Evolutionary conservation across 2,113 vertebrate genomes (phyloP), one percentile per base, ranked within the genome.

Genomic region (Amblyornis subalaris): DNA sequence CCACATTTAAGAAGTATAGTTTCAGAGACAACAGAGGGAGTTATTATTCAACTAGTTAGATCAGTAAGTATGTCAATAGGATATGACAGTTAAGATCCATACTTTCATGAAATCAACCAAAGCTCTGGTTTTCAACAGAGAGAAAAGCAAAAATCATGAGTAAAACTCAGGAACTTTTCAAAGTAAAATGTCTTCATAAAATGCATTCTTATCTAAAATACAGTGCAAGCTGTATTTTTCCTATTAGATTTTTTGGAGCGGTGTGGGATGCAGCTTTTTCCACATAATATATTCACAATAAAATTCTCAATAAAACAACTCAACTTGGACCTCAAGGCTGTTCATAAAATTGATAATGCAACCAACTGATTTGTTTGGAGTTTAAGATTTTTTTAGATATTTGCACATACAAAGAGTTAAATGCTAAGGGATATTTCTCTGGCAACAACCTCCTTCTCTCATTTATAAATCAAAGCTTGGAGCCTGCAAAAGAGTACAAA

Each of bases 161-260:
- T 42, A 77, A 75, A 90, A 76, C 13, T 53, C 13, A 19, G 58
- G 15, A 88, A 60, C 18, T 73, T 82, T 19, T 67, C 36, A 42
- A 51, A 79, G 35, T 75, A 74, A 67, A 66, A 22, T 44, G 21
- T 60, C 29, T 57, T 72, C 50, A 85, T 28, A 92, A 78, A 88
- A 82, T 28, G 2, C 14, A 79, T 28, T 66, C 19, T 57, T 70
- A 84, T 29, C 71, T 72, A 85, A 74, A 85, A 89, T 29, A 35
- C 7, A 45, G 21, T 29, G 4, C 71, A 88, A 82, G 2, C 0
- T 0, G 12, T 35, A 50, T 31, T 89, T 91, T 66, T 21, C 24
- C 42, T 33, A 12, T 48, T 54, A 67, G 22, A 45, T 66, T 74
- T 85, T 61, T 51, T 17, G 1, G 4, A 10, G 28, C 0, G 0